A percentile compares a stretch with the other conserved stretches of the same genome.
phyloP scores from a whole-genome alignment of 1,140 invertebrate species.

The Lasaia peninsularis region DNA sequence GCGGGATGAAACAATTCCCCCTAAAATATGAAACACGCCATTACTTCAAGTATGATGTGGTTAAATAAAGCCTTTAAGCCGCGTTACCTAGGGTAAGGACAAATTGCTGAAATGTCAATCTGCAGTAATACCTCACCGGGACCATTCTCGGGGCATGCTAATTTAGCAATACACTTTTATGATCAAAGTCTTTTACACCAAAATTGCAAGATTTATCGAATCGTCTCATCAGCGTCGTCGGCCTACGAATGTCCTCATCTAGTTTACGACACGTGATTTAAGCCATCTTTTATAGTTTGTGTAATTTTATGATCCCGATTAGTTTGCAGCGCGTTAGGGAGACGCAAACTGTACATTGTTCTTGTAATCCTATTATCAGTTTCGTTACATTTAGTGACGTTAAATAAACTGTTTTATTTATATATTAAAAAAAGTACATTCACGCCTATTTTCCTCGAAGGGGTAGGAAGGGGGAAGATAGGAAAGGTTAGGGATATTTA shows the following conservation, averaged over 20 bases:
- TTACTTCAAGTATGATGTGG: too few relatives aligned
- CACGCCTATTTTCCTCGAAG: too few relatives aligned
- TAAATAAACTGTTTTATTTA: too few relatives aligned
- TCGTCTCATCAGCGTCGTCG: constrained; percentile 37
- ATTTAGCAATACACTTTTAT: constrained; percentile 35
- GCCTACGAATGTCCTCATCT: constrained; percentile 58
- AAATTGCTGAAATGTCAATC: neutral
- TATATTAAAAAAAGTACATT: too few relatives aligned
- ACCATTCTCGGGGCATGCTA: constrained; percentile 15
- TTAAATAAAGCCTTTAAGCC: too few relatives aligned
- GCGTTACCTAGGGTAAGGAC: neutral
- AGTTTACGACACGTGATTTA: constrained; percentile 49
- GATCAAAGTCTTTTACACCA: constrained; percentile 37
- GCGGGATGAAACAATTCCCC: too few relatives aligned
- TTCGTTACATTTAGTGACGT: too few relatives aligned
- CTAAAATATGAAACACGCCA: too few relatives aligned
- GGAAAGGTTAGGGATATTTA: too few relatives aligned
- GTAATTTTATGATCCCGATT: constrained; percentile 61
- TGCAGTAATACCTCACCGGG: neutral
- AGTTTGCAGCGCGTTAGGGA: constrained; percentile 26
- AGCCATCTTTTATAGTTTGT: constrained; percentile 55
- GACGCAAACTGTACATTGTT: neutral
- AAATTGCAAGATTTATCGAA: constrained; percentile 56
- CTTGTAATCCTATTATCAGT: too few relatives aligned
- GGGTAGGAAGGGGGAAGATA: too few relatives aligned